Percentiles rank a stretch among this genome's conserved stretches.
Evolutionary conservation across 2,113 vertebrate species (phyloP).

Genomic region (Eira barbara): DNA sequence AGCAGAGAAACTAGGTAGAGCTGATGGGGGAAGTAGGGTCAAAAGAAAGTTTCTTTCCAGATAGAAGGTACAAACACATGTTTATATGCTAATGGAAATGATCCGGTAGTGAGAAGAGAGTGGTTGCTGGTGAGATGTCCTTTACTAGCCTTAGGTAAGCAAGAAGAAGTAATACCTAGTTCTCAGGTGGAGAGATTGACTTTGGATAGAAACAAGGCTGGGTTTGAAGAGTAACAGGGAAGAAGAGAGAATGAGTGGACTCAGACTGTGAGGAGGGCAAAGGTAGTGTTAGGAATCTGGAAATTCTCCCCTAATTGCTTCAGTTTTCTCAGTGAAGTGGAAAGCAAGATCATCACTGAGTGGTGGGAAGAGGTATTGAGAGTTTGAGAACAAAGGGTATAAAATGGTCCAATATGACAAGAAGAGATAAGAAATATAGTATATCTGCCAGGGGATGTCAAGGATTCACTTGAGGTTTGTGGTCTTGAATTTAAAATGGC

Average conservation of each 20-base stretch:
- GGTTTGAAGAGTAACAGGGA: not conserved
- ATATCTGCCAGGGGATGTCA: not conserved
- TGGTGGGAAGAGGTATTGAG: not conserved
- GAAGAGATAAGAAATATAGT: not conserved
- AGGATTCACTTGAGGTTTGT: not conserved
- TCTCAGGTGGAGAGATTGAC: not conserved
- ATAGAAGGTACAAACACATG: not conserved
- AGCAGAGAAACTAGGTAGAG: not conserved
- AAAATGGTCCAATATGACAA: not conserved
- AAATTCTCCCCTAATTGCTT: not conserved
- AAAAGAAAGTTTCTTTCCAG: not conserved
- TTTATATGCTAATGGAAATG: not conserved
- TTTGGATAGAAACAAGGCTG: not conserved
- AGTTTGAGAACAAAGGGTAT: not conserved
- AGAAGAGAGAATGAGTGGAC: not conserved
- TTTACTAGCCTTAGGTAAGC: not conserved
- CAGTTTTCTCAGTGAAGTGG: not conserved
- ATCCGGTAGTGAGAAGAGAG: not conserved
- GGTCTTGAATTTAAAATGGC: not conserved
- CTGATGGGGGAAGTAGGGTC: not conserved
- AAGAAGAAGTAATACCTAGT: not conserved
- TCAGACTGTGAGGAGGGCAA: not conserved
- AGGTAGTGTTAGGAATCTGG: not conserved
- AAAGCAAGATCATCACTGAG: not conserved
- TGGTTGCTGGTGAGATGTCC: not conserved